Percentiles rank a stretch among this genome's conserved stretches.
These are phyloP conservation scores for Cygnus buccinator DNA, from an alignment of 2,113 vertebrate species.

Conservation along the genomic window DNA sequence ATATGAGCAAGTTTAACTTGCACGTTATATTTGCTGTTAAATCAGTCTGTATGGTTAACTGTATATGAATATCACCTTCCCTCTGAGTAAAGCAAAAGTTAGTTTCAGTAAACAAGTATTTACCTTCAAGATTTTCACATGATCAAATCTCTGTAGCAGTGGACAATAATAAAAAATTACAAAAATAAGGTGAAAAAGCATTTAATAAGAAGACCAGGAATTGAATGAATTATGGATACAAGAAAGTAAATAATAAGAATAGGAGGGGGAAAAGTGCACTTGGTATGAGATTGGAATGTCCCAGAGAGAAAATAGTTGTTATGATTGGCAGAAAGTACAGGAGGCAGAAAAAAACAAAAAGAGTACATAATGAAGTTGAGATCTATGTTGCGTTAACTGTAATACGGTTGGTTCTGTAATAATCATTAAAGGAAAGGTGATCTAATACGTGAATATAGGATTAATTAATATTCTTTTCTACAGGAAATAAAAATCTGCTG, in stretches of 20 bases:
- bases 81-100: neutral
- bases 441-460: neutral
- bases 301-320: neutral
- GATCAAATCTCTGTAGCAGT: neutral
- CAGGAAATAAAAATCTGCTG: neutral
- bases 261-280: neutral
- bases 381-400: neutral
- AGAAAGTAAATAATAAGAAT: neutral
- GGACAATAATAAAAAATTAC: neutral
- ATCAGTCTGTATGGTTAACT: neutral
- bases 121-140: neutral
- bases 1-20: neutral
- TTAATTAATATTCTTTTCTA: slow-evolving; percentile 1
- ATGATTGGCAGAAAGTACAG: neutral
- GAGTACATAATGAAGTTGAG: neutral
- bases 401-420: neutral
- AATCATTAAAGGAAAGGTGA: neutral
- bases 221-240: neutral
- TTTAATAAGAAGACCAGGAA: neutral
- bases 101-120: neutral
- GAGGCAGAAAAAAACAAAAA: neutral
- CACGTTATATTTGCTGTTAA: neutral
- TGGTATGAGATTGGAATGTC: neutral
- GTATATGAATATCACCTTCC: neutral
- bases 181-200: neutral